Evolutionary conservation across 2,797 vertebrate genomes (phyloP), one percentile per base, ranked within the genome.

Genomic region (Balearica regulorum): DNA sequence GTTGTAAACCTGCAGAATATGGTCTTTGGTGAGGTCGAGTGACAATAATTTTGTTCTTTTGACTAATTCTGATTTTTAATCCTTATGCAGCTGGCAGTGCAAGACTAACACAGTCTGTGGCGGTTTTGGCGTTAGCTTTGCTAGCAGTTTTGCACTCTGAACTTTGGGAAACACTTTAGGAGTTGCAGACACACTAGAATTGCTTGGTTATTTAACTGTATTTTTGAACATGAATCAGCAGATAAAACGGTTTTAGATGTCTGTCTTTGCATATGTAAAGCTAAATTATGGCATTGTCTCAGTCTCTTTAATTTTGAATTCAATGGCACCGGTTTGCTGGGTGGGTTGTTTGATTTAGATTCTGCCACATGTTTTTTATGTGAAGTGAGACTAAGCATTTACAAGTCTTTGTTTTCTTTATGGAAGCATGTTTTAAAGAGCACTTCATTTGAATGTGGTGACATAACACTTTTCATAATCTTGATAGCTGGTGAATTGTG

Each of bases 351-450:
- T 84, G 75, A 64, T 80, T 80, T 89, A 70, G 68, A 53, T 82
- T 92, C 41, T 65, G n/a, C 75, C 57, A 41, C 84, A 58, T 72
- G 78, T 73, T 78, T 89, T 51, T 90, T 90, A 75, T 80, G 71
- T 81, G 39, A 78, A 93, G 76, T 62, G 60, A 87, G 75, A 53
- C 44, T n/a, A 39, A 90, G 51, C 21, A 3, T 90, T 93, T 91
- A 39, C 26, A 90, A 68, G 49, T 41, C 81, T 94, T 89, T 94
- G 77, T 94, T 93, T 95, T 92, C 80, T 93, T 70, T 72, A 57
- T 76, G 93, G 84, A 75, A 90, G n/a, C 48, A 8, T 73, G 81
- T 91, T 96, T 95, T 83, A 93, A 96, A 91, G 37, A 92, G 55
- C 39, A 57, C 51, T 61, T 88, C 51, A 31, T 89, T 84, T 48